Base-by-base conservation (phyloP, 1,140 invertebrate species). In the Calephelis virginiensis region DNA sequence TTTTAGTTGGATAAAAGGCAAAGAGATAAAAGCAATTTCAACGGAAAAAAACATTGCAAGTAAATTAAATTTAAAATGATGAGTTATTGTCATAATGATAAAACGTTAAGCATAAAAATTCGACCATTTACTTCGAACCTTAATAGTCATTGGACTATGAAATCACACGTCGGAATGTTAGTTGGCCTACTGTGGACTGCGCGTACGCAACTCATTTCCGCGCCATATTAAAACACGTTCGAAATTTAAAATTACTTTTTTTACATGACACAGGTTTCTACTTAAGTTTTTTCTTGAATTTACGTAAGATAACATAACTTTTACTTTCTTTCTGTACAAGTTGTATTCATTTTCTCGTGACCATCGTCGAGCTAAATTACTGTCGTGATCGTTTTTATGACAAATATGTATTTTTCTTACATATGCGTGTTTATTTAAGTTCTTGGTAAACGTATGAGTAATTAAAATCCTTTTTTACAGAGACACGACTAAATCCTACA, bases 111-210 rank as follows among this genome's bases (percentile, higher is more conserved):
- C 28, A 38, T 59, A 71, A 76, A 43, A 43, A 72, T 64, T 83
- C 74, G 74, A 68, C 71, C 69, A 81, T 84, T 86, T 89, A 84
- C 77, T 70, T 76, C 75, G 77, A 78, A 75, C 77, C 74, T 64
- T 72, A 69, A 76, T 72, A 64, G 65, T 68, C 71, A 73, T 71
- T 76, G 75, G 69, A 81, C 74, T 80, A 82, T 82, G 80, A 78
- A 82, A 75, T 81, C 77, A 80, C 78, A 77, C 78, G 77, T 80
- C 40, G 78, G 77, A 82, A 83, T 80, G 77, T 70, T 74, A 63
- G 69, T 66, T 83, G 82, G 76, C 77, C 82, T 78, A 83, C 81
- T 86, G 72, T 12, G 69, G 70, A 70, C 40, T 76, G 75, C 80
- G 73, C 76, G 66, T 65, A 49, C 67, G 69, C 70, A 73, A 59